A percentile compares a stretch with the other conserved stretches of the same genome.
Evolutionary conservation across 2,797 vertebrate species (phyloP).

Genomic region (Ispidina lecontei): DNA sequence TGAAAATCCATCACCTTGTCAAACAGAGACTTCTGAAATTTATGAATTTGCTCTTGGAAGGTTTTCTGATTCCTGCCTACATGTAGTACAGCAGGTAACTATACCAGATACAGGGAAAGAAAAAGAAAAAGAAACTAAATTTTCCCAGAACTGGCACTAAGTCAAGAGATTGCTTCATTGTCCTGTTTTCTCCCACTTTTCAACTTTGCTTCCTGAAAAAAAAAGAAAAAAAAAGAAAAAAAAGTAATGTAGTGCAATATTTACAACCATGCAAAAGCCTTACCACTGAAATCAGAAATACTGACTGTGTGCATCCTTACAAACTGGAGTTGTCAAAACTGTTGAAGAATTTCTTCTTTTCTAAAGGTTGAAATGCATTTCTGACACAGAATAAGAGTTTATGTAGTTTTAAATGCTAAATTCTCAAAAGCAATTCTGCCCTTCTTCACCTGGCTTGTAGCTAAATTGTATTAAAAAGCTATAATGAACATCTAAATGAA

Average conservation of each 20-base stretch:
- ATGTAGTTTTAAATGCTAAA: neutral
- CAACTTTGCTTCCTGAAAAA: neutral
- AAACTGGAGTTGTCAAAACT: neutral
- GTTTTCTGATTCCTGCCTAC: neutral
- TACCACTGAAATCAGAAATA: neutral
- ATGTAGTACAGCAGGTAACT: neutral
- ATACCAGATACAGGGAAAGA: neutral
- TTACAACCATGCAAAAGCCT: neutral
- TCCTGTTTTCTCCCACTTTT: neutral
- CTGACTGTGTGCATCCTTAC: neutral
- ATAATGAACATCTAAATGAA: neutral
- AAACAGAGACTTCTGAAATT: neutral
- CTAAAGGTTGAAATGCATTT: neutral
- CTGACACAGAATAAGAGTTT: neutral
- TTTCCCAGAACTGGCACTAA: neutral
- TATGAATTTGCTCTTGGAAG: neutral
- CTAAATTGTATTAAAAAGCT: neutral
- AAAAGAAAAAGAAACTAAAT: neutral
- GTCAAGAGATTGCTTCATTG: neutral
- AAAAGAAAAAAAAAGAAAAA: neutral
- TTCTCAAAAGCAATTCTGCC: neutral
- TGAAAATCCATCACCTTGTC: neutral
- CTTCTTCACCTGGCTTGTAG: neutral
- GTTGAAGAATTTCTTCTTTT: neutral
- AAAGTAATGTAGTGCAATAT: neutral